Percentiles rank a stretch among this genome's conserved stretches.
phyloP scores from a whole-genome alignment of 2,113 vertebrate species.

The Chloebia gouldiae region DNA sequence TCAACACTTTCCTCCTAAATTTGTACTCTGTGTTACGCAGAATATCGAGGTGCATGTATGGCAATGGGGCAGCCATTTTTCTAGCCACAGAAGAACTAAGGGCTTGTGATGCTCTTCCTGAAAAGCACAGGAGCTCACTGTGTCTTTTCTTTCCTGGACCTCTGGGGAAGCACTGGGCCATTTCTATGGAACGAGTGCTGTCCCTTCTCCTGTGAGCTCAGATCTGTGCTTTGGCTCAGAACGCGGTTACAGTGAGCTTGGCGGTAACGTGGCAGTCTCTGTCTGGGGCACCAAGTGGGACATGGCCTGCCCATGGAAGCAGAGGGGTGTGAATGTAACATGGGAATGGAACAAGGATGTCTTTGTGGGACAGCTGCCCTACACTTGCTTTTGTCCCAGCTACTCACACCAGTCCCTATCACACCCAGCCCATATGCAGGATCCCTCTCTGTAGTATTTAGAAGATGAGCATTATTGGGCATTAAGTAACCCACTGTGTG shows the following conservation, averaged over 20 bases:
- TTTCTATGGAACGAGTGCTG: background rate
- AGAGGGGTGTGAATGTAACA: background rate
- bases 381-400: background rate
- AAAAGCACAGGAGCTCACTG: background rate
- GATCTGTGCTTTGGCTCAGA: background rate
- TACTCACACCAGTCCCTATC: background rate
- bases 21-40: background rate
- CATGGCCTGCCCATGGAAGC: background rate
- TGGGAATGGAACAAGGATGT: background rate
- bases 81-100: background rate
- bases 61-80: background rate
- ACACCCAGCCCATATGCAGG: background rate
- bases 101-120: background rate
- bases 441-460: background rate
- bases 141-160: background rate
- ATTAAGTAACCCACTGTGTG: background rate
- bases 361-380: background rate
- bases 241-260: accelerated
- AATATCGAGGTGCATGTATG: background rate
- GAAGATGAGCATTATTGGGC: background rate
- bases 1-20: background rate
- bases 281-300: background rate
- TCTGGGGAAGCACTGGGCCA: background rate
- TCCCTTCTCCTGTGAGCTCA: background rate
- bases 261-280: accelerated